Evolutionary conservation across 2,113 vertebrate species (phyloP).

Genomic region (Myotis yumanensis): DNA sequence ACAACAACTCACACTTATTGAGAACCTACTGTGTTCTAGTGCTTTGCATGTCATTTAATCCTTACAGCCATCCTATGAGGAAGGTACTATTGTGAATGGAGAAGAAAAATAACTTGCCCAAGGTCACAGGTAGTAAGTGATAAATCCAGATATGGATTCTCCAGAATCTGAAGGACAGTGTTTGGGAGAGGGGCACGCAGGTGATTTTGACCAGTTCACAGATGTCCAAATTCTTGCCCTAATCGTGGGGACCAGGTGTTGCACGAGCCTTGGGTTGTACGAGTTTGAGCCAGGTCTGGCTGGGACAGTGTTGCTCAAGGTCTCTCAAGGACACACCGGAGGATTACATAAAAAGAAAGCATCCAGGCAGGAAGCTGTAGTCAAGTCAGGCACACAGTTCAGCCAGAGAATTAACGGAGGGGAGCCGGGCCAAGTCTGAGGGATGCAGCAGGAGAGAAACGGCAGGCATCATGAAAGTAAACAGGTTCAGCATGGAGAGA

Average conservation of each 20-base stretch:
- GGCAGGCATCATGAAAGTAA: not conserved
- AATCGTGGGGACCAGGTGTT: not conserved
- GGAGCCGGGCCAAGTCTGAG: not conserved
- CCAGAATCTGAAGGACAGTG: not conserved
- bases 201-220: not conserved
- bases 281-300: not conserved
- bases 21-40: not conserved
- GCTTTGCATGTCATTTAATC: not conserved
- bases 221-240: not conserved
- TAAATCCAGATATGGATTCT: not conserved
- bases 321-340: not conserved
- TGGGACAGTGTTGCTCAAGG: not conserved
- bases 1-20: not conserved
- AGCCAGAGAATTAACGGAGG: not conserved
- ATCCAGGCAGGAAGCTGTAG: not conserved
- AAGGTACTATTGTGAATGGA: not conserved
- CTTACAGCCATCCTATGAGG: not conserved
- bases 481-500: not conserved
- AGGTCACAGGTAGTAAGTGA: not conserved
- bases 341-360: not conserved
- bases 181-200: not conserved
- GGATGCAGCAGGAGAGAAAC: not conserved
- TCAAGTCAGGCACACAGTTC: not conserved
- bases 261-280: not conserved
- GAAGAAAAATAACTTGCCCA: not conserved